Conservation (phyloP, 1,140 invertebrate genomes). For the Apis laboriosa region DNA sequence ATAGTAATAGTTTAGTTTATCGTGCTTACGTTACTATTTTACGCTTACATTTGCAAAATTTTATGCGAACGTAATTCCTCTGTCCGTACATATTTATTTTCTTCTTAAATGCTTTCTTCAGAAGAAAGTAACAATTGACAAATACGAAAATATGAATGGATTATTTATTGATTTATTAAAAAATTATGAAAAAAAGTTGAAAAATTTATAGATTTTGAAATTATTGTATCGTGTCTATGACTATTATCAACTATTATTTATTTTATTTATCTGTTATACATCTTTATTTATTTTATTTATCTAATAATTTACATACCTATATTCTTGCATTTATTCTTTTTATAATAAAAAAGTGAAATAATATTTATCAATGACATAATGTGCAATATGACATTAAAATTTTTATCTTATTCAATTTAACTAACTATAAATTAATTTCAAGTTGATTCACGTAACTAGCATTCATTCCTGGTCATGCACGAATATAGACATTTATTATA, state of each 20-base stretch:
- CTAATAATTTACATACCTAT: not conserved
- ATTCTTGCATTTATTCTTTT: not conserved
- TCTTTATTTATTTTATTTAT: too few species aligned
- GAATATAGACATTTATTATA: constrained; percentile 28
- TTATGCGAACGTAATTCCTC: not conserved
- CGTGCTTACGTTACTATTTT: not conserved
- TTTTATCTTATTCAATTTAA: constrained; percentile 33
- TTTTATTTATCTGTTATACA: too few species aligned
- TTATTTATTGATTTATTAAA: not conserved
- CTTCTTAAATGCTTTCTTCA: not conserved
- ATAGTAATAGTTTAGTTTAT: constrained; percentile 3
- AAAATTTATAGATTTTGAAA: not conserved
- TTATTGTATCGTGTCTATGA: not conserved
- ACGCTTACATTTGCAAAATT: not conserved
- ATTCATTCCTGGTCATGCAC: not conserved
- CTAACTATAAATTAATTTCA: constrained; percentile 31
- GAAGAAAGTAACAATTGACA: not conserved
- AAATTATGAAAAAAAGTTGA: too few species aligned
- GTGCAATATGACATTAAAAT: not conserved
- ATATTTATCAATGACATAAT: not conserved
- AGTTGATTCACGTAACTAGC: constrained; percentile 22
- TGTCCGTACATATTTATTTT: not conserved
- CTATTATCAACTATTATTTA: not conserved
- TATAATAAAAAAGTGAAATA: not conserved
- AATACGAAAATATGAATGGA: not conserved